Conservation (phyloP, 2,113 vertebrate genomes). For the Colossoma macropomum region DNA sequence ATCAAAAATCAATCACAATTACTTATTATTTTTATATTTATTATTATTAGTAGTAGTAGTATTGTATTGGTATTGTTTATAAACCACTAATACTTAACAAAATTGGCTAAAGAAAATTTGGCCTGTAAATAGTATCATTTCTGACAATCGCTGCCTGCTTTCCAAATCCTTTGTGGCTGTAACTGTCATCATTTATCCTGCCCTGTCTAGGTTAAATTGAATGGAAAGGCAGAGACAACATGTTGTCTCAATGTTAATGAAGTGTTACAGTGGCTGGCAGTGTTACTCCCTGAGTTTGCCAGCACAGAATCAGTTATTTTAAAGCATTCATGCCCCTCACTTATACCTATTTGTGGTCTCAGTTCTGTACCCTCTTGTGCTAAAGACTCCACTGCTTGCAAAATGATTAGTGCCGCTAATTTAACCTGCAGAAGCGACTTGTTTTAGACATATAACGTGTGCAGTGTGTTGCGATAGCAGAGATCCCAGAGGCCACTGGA, state of each 20-base stretch:
- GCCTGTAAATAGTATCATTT: background rate
- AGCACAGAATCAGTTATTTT: background rate
- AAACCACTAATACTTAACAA: background rate
- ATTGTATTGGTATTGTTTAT: background rate
- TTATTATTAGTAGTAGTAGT: no score
- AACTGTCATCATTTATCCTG: background rate
- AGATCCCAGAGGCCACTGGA: conserved; percentile 7
- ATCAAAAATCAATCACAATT: no score
- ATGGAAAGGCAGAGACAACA: background rate
- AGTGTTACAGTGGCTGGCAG: background rate
- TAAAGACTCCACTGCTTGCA: conserved; percentile 4
- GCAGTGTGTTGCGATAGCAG: background rate
- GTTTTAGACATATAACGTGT: conserved; percentile 3
- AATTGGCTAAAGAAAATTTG: background rate
- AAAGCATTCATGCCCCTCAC: background rate
- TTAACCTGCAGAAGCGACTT: conserved; percentile 6
- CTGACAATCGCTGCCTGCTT: background rate
- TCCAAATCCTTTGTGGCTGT: background rate
- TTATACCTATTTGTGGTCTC: background rate
- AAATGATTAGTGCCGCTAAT: conserved; percentile 5
- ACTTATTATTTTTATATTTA: no score
- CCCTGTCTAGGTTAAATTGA: background rate
- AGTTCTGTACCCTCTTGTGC: background rate
- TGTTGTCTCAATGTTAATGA: conserved; percentile 12
- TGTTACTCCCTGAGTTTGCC: background rate